Conservation (phyloP, 1,140 invertebrate genomes). For the Tetramorium simillimum region DNA sequence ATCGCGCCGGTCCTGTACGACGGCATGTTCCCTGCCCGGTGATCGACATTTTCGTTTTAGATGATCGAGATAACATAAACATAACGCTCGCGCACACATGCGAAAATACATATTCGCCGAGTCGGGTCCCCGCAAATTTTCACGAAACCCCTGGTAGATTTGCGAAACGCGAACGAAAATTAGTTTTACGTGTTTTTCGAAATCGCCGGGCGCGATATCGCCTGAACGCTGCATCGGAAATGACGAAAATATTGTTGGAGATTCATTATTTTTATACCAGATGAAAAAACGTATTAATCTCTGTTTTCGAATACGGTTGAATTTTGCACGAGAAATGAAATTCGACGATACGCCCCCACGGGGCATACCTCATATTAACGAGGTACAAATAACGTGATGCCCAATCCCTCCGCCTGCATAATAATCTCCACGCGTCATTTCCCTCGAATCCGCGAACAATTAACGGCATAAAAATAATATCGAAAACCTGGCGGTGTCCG, state of each 20-base stretch:
- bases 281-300: conserved; percentile 27
- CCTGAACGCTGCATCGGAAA: conserved; percentile 1
- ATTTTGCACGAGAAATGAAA: conserved; percentile 33
- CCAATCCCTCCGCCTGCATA: background rate
- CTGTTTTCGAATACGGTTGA: conserved; percentile 21
- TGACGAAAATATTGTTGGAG: background rate
- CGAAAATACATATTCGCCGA: background rate
- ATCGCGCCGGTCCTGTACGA: conserved; percentile 73
- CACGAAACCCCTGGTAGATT: background rate
- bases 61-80: background rate
- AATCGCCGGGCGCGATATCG: background rate
- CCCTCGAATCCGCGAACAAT: conserved; percentile 10
- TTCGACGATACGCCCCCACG: conserved; percentile 29
- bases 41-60: background rate
- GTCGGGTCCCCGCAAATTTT: background rate
- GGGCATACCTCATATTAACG: conserved; percentile 26
- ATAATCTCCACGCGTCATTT: conserved; percentile 21
- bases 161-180: background rate
- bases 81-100: background rate
- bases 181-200: conserved; percentile 18
- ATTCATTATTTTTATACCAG: conserved; percentile 27
- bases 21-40: background rate
- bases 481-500: background rate
- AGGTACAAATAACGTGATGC: conserved; percentile 39
- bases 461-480: conserved; percentile 4